Percentiles rank a stretch among this genome's conserved stretches.
Evolutionary conservation across 2,888 invertebrate species (phyloP).

Genomic region (Didymodactylos carnosus): DNA sequence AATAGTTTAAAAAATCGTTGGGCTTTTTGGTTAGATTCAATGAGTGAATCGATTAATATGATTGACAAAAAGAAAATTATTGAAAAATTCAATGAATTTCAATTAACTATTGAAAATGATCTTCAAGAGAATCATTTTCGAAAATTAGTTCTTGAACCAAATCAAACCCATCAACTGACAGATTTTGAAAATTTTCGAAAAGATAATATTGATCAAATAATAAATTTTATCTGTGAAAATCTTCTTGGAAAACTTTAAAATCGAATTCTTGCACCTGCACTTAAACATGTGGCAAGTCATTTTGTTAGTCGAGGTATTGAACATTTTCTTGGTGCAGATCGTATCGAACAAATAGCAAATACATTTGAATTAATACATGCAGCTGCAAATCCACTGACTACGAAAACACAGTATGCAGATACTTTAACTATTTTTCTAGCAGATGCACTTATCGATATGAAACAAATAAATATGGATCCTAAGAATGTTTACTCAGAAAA

Average conservation of each 20-base stretch:
- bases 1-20: constrained; percentile 1
- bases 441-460: background rate
- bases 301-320: background rate
- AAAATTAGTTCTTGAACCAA: constrained; percentile 1
- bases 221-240: background rate
- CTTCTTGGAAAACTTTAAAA: background rate
- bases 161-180: background rate
- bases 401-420: background rate
- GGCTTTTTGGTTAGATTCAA: background rate
- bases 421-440: background rate
- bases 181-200: background rate
- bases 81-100: background rate
- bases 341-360: background rate
- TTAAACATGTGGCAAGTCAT: background rate
- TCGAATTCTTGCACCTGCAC: background rate
- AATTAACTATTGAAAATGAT: background rate
- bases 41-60: background rate
- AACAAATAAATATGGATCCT: background rate
- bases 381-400: background rate
- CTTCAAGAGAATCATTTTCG: background rate
- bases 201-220: background rate
- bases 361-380: background rate
- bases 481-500: background rate
- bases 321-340: background rate
- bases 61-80: background rate